These are phyloP conservation scores for Andrena marginata DNA, from an alignment of 2,888 invertebrate genomes.

Conservation along the genomic window DNA sequence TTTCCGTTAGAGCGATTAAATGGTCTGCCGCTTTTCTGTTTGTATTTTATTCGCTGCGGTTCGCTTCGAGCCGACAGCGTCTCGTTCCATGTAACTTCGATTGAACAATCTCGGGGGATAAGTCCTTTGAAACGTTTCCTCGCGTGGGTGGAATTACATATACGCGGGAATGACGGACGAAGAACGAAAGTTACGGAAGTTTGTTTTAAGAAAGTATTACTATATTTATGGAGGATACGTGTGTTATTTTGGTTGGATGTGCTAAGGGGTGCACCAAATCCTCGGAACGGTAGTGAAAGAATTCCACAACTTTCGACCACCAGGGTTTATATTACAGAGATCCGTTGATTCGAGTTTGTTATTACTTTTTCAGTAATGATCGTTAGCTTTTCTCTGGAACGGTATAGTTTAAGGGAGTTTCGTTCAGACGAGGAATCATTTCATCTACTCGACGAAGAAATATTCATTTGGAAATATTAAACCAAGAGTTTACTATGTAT, in stretches of 20 bases:
- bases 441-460: too few species aligned
- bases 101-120: conserved; percentile 11
- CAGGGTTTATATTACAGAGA: neutral
- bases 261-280: neutral
- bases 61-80: conserved; percentile 13
- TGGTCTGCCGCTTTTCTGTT: conserved; percentile 24
- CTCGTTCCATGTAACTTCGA: neutral
- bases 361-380: conserved; percentile 3
- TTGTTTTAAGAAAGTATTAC: neutral
- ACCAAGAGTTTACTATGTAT: too few species aligned
- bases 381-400: neutral
- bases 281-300: neutral
- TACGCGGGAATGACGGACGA: neutral
- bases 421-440: too few species aligned
- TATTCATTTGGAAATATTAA: too few species aligned
- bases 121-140: neutral
- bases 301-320: neutral
- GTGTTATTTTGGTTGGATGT: neutral
- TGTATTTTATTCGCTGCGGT: conserved; percentile 36
- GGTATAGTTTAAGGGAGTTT: neutral
- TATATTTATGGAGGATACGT: neutral
- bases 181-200: neutral
- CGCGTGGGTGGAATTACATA: neutral
- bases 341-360: neutral
- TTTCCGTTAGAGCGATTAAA: conserved; percentile 31